phyloP scores from a whole-genome alignment of 2,113 vertebrate species.

The Nansenia antarctica region DNA sequence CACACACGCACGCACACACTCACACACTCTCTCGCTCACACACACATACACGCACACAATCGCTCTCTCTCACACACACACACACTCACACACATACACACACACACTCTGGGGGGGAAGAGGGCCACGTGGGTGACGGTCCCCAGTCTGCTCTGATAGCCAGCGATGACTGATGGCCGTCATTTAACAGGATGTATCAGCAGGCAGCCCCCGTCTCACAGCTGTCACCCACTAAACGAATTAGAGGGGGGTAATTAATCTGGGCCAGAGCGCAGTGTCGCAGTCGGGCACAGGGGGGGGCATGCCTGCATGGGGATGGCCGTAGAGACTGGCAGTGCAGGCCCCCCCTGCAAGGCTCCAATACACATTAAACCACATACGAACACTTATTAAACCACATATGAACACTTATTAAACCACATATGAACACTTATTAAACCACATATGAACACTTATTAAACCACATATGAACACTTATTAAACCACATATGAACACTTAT shows the following conservation, averaged over 20 bases:
- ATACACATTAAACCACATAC: background rate
- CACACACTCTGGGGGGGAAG: background rate
- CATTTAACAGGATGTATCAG: conserved; percentile 89
- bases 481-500: no score
- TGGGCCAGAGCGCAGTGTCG: conserved; percentile 78
- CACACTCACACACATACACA: conserved; percentile 11
- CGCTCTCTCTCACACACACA: background rate
- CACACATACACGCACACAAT: background rate
- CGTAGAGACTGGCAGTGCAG: conserved; percentile 10
- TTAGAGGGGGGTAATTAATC: conserved; percentile 93
- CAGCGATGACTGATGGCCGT: conserved; percentile 87
- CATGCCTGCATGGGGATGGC: conserved; percentile 4
- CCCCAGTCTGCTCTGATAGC: conserved; percentile 80
- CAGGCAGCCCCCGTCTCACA: conserved; percentile 84
- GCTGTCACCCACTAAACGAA: conserved; percentile 90
- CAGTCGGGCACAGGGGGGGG: conserved; percentile 42
- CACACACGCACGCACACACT: background rate
- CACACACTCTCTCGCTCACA: background rate
- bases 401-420: no score
- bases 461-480: no score
- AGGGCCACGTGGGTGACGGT: conserved; percentile 75
- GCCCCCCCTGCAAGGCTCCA: background rate
- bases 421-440: no score
- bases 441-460: no score
- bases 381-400: no score